Conservation (phyloP, 2,888 invertebrate species). For the Pogonocherus hispidulus region DNA sequence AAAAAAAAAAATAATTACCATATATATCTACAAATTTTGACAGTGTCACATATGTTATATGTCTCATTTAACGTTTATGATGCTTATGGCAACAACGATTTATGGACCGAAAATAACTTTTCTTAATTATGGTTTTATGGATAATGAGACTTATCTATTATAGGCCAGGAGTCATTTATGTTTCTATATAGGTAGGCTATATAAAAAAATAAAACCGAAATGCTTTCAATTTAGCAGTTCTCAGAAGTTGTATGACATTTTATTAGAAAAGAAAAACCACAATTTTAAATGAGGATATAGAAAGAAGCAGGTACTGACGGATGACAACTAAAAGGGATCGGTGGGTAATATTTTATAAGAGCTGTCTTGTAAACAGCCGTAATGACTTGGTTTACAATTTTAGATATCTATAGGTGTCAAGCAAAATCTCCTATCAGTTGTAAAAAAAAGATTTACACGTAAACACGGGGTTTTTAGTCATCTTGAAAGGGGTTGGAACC, state of each 20-base stretch:
- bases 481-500: too few relatives aligned
- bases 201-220: not conserved
- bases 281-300: constrained; percentile 12
- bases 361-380: constrained; percentile 52
- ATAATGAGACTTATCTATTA: too few relatives aligned
- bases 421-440: not conserved
- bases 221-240: constrained; percentile 7
- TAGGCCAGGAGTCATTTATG: not conserved
- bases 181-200: not conserved
- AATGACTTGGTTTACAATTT: constrained; percentile 54
- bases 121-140: too few relatives aligned
- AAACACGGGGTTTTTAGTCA: too few relatives aligned
- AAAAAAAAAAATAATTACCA: too few relatives aligned
- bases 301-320: constrained; percentile 40
- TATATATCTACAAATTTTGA: too few relatives aligned
- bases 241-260: constrained; percentile 20
- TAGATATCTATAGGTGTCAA: constrained; percentile 34
- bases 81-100: too few relatives aligned
- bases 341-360: constrained; percentile 43
- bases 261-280: constrained; percentile 15
- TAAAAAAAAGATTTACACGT: too few relatives aligned
- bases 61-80: too few relatives aligned
- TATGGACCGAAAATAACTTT: too few relatives aligned
- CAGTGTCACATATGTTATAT: too few relatives aligned
- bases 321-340: constrained; percentile 41